A percentile compares a stretch with the other conserved stretches of the same genome.
Evolutionary conservation across 2,113 vertebrate species (phyloP).

Genomic region (Bagarius yarrelli): DNA sequence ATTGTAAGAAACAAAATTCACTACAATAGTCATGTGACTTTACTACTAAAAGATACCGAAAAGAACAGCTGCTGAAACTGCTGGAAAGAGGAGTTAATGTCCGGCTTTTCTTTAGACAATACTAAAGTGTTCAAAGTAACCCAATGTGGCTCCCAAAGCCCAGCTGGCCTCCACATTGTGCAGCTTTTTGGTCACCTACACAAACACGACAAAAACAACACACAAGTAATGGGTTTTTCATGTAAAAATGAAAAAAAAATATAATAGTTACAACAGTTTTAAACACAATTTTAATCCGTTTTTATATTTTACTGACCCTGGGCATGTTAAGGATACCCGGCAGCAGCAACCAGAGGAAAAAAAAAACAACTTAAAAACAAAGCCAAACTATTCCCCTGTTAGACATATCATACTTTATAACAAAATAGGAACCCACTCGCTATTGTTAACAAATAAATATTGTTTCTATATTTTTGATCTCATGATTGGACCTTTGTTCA

Average conservation of each 20-base stretch:
- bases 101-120: constrained; percentile 58
- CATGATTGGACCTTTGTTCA: no score
- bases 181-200: constrained; percentile 91
- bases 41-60: neutral
- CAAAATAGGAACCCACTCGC: no score
- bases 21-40: neutral
- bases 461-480: no score
- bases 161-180: constrained; percentile 92
- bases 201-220: constrained; percentile 33
- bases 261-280: no score
- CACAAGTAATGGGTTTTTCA: neutral
- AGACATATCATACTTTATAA: no score
- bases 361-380: no score
- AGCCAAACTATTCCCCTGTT: no score
- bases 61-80: neutral
- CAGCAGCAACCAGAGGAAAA: no score
- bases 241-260: neutral
- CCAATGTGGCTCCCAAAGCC: constrained; percentile 89
- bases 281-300: no score
- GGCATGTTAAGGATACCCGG: no score
- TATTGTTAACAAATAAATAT: no score
- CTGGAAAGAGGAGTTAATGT: neutral
- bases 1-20: neutral
- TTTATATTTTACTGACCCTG: no score
- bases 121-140: constrained; percentile 82